Evolutionary conservation across 2,113 vertebrate genomes (phyloP).

Genomic region (Candoia aspera): DNA sequence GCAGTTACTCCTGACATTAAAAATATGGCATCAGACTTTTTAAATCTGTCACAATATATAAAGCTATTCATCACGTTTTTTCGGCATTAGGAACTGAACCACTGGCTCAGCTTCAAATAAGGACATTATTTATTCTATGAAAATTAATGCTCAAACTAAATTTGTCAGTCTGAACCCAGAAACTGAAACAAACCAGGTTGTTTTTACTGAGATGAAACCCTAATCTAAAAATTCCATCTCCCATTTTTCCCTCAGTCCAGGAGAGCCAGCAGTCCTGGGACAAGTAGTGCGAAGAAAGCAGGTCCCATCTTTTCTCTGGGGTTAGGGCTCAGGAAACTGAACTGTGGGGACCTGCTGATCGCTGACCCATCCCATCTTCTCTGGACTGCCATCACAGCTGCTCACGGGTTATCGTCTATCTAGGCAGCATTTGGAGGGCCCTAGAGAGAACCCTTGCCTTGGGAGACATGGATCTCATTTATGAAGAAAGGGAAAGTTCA

Average conservation of each 20-base stretch:
- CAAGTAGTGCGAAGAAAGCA: not conserved
- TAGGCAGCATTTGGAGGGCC: not conserved
- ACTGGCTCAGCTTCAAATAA: not conserved
- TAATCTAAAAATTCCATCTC: not conserved
- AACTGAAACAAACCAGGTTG: not conserved
- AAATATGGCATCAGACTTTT: not conserved
- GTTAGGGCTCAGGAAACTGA: not conserved
- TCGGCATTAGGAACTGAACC: not conserved
- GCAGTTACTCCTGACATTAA: not conserved
- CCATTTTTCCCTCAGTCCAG: not conserved
- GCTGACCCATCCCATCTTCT: not conserved
- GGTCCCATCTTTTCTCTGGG: not conserved
- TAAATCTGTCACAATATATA: not conserved
- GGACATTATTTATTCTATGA: not conserved
- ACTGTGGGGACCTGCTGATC: slow-evolving; percentile 2
- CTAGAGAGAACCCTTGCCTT: not conserved
- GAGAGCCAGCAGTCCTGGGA: not conserved
- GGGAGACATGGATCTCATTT: slow-evolving; percentile 33
- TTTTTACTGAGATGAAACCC: not conserved
- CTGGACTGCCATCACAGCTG: slow-evolving; percentile 16
- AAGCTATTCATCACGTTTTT: not conserved
- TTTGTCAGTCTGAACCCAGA: not conserved
- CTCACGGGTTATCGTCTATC: slow-evolving; percentile 11
- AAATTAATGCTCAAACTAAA: not conserved
- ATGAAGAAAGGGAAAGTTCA: slow-evolving; percentile 23